A percentile compares a stretch with the other conserved stretches of the same genome.
Conservation (phyloP, 1,140 invertebrate species). For the Oreohelix idahoensis region DNA sequence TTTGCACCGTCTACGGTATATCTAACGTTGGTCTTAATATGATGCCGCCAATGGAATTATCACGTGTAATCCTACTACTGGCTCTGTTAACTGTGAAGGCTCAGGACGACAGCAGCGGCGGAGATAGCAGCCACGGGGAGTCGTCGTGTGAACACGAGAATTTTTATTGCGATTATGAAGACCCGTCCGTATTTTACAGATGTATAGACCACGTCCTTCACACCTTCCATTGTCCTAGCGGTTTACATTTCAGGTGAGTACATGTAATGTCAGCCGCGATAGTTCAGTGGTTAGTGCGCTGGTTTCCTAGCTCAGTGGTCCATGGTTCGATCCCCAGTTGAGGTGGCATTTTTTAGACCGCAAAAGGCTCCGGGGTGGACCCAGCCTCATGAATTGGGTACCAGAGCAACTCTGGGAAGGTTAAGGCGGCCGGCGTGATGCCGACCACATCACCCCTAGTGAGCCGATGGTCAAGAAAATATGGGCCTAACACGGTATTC, state of each 20-base stretch:
- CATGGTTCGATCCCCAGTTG: too few species aligned
- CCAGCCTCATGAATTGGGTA: too few species aligned
- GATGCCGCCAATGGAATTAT: neutral
- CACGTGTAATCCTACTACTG: neutral
- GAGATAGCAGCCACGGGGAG: neutral
- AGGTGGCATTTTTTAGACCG: too few species aligned
- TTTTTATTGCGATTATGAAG: conserved; percentile 35
- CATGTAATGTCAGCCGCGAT: neutral
- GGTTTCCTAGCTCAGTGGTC: too few species aligned
- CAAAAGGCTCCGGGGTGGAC: too few species aligned
- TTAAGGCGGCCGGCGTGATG: too few species aligned
- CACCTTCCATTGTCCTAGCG: conserved; percentile 25
- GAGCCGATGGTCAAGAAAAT: too few species aligned
- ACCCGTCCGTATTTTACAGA: conserved; percentile 32
- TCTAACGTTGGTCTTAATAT: neutral
- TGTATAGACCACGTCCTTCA: conserved; percentile 30
- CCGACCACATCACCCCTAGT: too few species aligned
- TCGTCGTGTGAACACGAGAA: conserved; percentile 15
- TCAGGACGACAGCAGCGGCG: neutral
- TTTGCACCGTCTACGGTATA: too few species aligned
- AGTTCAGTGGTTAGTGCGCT: too few species aligned
- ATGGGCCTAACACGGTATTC: too few species aligned
- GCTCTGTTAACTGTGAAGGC: neutral
- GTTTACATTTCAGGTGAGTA: conserved; percentile 38
- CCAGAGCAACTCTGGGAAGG: too few species aligned